These are phyloP conservation scores for Calcarius ornatus DNA, from an alignment of 2,113 vertebrate genomes.

Conservation along the genomic window DNA sequence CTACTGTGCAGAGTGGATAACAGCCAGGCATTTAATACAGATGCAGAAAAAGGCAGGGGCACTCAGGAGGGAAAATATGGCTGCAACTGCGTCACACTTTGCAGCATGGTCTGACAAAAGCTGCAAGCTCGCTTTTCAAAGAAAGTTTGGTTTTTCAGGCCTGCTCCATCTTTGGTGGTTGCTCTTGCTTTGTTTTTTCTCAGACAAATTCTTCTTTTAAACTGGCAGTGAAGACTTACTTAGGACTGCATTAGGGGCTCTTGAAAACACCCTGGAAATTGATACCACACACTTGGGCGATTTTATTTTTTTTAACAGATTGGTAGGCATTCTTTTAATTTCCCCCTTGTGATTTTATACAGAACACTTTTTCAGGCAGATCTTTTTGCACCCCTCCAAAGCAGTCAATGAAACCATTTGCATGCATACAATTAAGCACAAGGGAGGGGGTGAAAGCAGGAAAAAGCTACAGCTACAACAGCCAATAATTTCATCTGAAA, in stretches of 20 bases:
- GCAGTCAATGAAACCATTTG: conserved; percentile 46
- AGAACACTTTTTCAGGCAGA: conserved; percentile 43
- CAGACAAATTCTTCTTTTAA: conserved; percentile 31
- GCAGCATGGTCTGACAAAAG: not conserved
- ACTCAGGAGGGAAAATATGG: not conserved
- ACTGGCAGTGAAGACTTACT: conserved; percentile 28
- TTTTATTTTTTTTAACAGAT: conserved; percentile 68
- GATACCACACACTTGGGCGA: conserved; percentile 52
- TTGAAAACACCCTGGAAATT: conserved; percentile 51
- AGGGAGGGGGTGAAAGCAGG: not conserved
- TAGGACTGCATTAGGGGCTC: conserved; percentile 33
- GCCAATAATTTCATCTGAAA: not conserved
- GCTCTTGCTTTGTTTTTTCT: not conserved
- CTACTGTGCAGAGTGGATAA: not conserved
- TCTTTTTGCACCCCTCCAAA: conserved; percentile 26
- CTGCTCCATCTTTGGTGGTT: not conserved
- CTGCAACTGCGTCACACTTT: not conserved
- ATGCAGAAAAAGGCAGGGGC: not conserved
- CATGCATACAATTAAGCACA: conserved; percentile 38
- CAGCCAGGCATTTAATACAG: not conserved
- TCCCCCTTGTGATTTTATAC: conserved; percentile 44
- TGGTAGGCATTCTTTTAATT: conserved; percentile 51
- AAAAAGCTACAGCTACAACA: not conserved
- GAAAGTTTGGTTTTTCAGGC: not conserved
- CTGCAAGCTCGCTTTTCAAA: not conserved